A percentile compares a stretch with the other conserved stretches of the same genome.
phyloP scores from a whole-genome alignment of 2,888 invertebrate genomes.

The Cotesia congregata region DNA sequence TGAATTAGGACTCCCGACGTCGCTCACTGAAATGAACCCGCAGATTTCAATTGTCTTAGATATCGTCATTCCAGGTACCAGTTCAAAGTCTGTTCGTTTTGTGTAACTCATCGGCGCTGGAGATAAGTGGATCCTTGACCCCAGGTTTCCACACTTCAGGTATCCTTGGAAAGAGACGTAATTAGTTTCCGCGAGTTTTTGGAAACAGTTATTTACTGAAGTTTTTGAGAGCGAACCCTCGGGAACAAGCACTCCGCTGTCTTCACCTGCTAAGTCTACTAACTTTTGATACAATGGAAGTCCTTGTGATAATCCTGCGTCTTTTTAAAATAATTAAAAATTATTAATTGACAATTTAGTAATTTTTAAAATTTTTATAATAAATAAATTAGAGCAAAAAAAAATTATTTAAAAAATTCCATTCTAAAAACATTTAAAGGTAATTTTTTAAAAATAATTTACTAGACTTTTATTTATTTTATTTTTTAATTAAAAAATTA shows the following conservation, averaged over 20 bases:
- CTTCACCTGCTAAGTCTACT: slow-evolving; percentile 81
- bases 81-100: slow-evolving; percentile 77
- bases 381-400: no score
- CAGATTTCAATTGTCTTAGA: slow-evolving; percentile 85
- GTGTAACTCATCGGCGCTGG: slow-evolving; percentile 79
- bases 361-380: no score
- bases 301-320: slow-evolving; percentile 70
- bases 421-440: no score
- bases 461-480: no score
- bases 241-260: slow-evolving; percentile 75
- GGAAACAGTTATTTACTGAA: slow-evolving; percentile 69
- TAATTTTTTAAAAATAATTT: no score
- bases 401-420: no score
- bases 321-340: slow-evolving; percentile 45
- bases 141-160: slow-evolving; percentile 82
- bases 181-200: slow-evolving; percentile 80
- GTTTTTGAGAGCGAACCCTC: slow-evolving; percentile 72
- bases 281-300: slow-evolving; percentile 85
- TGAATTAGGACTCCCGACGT: slow-evolving; percentile 91
- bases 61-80: slow-evolving; percentile 74
- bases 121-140: slow-evolving; percentile 80
- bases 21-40: slow-evolving; percentile 89
- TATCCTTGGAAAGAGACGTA: slow-evolving; percentile 81
- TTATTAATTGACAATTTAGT: no score
- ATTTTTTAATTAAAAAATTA: no score